These are phyloP conservation scores for Penaeus chinensis DNA, from an alignment of 1,140 invertebrate species.

Conservation along the genomic window DNA sequence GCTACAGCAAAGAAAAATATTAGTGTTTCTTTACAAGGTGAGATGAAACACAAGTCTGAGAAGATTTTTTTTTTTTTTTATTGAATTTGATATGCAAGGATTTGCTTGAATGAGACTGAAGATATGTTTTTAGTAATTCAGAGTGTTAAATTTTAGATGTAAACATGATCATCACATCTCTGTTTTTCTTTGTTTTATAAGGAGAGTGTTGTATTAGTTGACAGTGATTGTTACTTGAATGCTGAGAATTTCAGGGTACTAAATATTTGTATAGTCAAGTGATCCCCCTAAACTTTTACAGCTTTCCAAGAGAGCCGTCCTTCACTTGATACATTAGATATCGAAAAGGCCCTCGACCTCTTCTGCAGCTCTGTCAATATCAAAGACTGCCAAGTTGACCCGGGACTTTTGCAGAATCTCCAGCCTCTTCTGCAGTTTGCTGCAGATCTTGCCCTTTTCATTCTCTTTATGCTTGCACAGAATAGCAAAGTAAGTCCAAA, in stretches of 20 bases:
- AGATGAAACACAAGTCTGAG: neutral
- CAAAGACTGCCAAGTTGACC: slow-evolving; percentile 62
- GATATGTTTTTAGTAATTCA: too few species aligned
- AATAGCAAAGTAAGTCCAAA: slow-evolving; percentile 56
- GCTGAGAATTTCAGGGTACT: neutral
- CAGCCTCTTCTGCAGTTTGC: slow-evolving; percentile 61
- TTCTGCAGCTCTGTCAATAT: slow-evolving; percentile 55
- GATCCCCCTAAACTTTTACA: slow-evolving; percentile 25
- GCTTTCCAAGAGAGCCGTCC: slow-evolving; percentile 58
- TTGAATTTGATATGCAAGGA: too few species aligned
- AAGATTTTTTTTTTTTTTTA: neutral
- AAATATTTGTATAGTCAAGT: too few species aligned
- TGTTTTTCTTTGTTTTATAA: too few species aligned
- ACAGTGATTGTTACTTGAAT: too few species aligned
- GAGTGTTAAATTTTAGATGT: too few species aligned
- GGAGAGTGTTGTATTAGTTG: too few species aligned
- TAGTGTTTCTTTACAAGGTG: slow-evolving; percentile 49
- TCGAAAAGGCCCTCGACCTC: slow-evolving; percentile 60
- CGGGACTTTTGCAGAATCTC: slow-evolving; percentile 53
- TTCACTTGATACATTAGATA: slow-evolving; percentile 56
- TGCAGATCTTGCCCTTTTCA: slow-evolving; percentile 59
- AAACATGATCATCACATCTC: too few species aligned
- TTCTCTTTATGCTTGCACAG: slow-evolving; percentile 59
- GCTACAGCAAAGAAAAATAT: slow-evolving; percentile 49
- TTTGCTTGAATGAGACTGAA: too few species aligned